A percentile compares a stretch with the other conserved stretches of the same genome.
These are phyloP conservation scores for Nysson spinosus DNA, from an alignment of 2,888 invertebrate genomes.

Conservation along the genomic window DNA sequence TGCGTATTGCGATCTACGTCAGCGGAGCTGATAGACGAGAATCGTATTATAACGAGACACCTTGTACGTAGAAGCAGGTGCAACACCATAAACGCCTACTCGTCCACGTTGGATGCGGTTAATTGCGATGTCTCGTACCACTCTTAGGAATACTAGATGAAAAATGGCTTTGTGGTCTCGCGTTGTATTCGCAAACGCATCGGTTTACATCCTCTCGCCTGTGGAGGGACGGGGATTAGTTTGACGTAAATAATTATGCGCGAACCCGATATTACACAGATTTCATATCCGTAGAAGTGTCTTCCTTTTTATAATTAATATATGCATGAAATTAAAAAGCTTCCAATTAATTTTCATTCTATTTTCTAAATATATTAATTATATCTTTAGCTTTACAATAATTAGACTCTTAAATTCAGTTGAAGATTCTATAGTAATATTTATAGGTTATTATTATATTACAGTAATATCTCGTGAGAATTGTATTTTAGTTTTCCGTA, in stretches of 20 bases:
- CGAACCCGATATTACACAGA: no score
- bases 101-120: background rate
- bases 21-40: conserved; percentile 18
- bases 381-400: background rate
- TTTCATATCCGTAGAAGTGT: no score
- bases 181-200: no score
- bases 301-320: no score
- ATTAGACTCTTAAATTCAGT: no score
- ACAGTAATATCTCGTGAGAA: no score
- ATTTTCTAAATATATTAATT: background rate
- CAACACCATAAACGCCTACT: conserved; percentile 2
- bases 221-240: no score
- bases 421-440: background rate
- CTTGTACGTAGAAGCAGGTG: background rate
- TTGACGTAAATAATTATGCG: no score
- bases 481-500: no score
- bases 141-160: background rate
- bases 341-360: background rate
- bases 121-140: conserved; percentile 3
- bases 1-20: conserved; percentile 16
- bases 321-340: background rate
- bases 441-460: background rate
- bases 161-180: conserved; percentile 6
- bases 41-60: conserved; percentile 13
- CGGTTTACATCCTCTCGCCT: no score